A percentile compares a stretch with the other conserved stretches of the same genome.
Evolutionary conservation across 1,140 invertebrate genomes (phyloP).

Genomic region (Zaprionus tsacasi): DNA sequence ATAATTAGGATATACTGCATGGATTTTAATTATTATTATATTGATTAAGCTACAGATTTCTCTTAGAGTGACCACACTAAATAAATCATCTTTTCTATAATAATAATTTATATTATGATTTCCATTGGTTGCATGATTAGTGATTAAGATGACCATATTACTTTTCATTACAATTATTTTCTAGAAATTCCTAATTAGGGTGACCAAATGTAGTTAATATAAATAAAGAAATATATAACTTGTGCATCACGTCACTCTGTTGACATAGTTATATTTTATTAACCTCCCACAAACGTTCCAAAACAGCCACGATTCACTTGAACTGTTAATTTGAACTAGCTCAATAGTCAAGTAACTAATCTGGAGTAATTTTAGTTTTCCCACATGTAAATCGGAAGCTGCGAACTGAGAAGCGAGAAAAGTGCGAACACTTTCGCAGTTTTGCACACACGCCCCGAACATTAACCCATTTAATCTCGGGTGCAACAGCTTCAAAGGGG

Average conservation of each 20-base stretch:
- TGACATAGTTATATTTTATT: neutral
- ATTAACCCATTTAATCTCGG: slow-evolving; percentile 69
- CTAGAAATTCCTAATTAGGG: neutral
- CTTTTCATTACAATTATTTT: too few relatives aligned
- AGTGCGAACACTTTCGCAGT: too few relatives aligned
- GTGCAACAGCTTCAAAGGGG: slow-evolving; percentile 52
- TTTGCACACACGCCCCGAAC: slow-evolving; percentile 54
- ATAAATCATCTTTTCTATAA: too few relatives aligned
- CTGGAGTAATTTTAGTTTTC: neutral
- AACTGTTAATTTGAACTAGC: neutral
- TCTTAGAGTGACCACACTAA: too few relatives aligned
- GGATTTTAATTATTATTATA: too few relatives aligned
- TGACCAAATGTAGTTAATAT: neutral
- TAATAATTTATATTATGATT: too few relatives aligned
- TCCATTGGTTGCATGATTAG: too few relatives aligned
- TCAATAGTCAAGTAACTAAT: slow-evolving; percentile 6
- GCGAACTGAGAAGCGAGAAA: neutral
- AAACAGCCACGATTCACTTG: neutral
- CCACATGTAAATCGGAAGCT: slow-evolving; percentile 22
- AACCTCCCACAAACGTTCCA: too few relatives aligned
- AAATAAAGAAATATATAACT: neutral
- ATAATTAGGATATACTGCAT: too few relatives aligned
- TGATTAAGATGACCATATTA: too few relatives aligned
- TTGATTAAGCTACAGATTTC: too few relatives aligned
- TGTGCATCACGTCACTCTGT: neutral